A percentile compares a stretch with the other conserved stretches of the same genome.
These are phyloP conservation scores for Oreonectes daqikongensis DNA, from an alignment of 2,797 vertebrate species.

Conservation along the genomic window DNA sequence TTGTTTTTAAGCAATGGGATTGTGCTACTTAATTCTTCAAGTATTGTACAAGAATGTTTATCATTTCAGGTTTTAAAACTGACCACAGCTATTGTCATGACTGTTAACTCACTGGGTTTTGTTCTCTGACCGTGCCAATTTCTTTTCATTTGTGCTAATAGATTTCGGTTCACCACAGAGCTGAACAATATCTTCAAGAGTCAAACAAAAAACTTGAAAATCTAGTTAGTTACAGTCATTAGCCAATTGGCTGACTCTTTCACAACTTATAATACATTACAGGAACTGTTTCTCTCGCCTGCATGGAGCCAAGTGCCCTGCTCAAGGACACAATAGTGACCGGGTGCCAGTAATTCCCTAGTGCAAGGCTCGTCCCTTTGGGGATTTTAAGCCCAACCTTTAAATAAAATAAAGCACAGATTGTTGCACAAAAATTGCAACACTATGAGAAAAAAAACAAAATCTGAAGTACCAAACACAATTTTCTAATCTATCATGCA, in stretches of 20 bases:
- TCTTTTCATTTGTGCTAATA: neutral
- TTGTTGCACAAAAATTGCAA: neutral
- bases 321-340: slow-evolving; percentile 10
- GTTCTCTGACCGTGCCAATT: neutral
- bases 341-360: neutral
- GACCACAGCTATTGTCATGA: neutral
- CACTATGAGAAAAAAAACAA: neutral
- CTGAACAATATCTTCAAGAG: neutral
- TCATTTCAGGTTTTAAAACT: too few species aligned
- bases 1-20: too few species aligned
- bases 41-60: too few species aligned
- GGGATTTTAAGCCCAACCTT: slow-evolving; percentile 8
- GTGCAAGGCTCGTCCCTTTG: neutral
- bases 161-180: neutral
- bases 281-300: neutral
- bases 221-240: neutral
- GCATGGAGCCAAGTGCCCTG: slow-evolving; percentile 1
- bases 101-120: neutral
- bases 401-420: too few species aligned
- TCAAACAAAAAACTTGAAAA: slow-evolving; percentile 10
- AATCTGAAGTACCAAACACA: neutral
- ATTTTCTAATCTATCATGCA: neutral
- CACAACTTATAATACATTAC: neutral
- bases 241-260: slow-evolving; percentile 3
- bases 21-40: too few species aligned